Evolutionary conservation across 2,113 vertebrate species (phyloP), one percentile per base, ranked within the genome.

Genomic region (Thoracochromis brauschi): DNA sequence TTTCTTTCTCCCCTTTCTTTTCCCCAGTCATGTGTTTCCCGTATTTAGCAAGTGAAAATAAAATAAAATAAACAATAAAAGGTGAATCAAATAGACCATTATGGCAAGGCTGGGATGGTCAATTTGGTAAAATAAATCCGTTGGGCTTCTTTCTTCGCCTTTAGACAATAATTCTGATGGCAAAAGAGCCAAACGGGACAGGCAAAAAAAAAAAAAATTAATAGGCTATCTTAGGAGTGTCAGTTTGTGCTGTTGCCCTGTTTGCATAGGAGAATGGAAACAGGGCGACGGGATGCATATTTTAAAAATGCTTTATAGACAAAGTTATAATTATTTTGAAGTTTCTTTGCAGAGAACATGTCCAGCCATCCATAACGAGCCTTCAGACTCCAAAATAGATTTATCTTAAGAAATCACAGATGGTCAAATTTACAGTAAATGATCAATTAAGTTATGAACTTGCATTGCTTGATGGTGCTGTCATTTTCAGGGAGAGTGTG

Each of bases 201-300:
- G n/a, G n/a, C n/a, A n/a, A n/a, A n/a, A n/a, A n/a, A n/a, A n/a
- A n/a, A n/a, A n/a, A n/a, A n/a, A n/a, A 65, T 35, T 65, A 65
- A 65, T 12, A 35, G 31, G 31, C 60, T 65, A 35, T 3, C 29
- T 65, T 7, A 12, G 31, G 2, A 65, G 0, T n/a, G 17, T 63
- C 58, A 63, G 29, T 63, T 9, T 63, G 58, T 33, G 58, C 29
- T 11, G 29, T 19, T 0, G 16, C 1, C 5, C 29, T 7, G 58
- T 60, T 60, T 60, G 0, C 5, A 33, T 33, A 17, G 29, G 3
- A 33, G 3, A 33, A 3, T 60, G 16, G 9, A 60, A 33, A 60
- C 16, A 33, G 58, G 29, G 0, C 1, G 0, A 60, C 0, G 0
- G 58, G 29, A 63, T 63, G 58, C 33, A 63, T n/a, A 63, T 63